phyloP scores from a whole-genome alignment of 2,113 vertebrate genomes.

The Rhinoderma darwinii region DNA sequence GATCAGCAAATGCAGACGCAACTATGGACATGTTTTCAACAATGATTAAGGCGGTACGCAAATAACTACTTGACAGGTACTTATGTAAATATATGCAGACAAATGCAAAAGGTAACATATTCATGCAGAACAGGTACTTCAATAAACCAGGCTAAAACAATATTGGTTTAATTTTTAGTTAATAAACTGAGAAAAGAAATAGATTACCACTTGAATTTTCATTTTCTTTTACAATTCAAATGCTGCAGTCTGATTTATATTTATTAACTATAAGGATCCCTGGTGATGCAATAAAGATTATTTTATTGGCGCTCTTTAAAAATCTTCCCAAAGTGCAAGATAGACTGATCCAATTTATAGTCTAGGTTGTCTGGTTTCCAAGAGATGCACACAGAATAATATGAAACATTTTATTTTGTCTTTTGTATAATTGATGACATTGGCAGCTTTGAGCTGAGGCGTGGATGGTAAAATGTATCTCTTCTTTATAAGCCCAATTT shows the following conservation, averaged over 20 bases:
- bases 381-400: too few relatives aligned
- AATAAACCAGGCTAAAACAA: background rate
- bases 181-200: background rate
- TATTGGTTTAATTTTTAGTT: background rate
- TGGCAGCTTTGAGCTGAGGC: too few relatives aligned
- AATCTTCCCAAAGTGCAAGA: too few relatives aligned
- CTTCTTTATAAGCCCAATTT: too few relatives aligned
- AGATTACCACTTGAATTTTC: background rate
- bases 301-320: background rate
- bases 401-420: too few relatives aligned
- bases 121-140: background rate
- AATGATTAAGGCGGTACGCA: background rate
- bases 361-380: too few relatives aligned
- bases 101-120: slow-evolving; percentile 1
- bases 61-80: slow-evolving; percentile 21
- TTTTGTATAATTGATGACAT: too few relatives aligned
- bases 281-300: background rate
- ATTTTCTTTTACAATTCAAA: background rate
- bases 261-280: background rate
- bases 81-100: slow-evolving; percentile 33
- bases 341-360: too few relatives aligned
- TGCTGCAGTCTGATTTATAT: background rate
- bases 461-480: too few relatives aligned
- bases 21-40: background rate
- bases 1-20: background rate